phyloP scores from a whole-genome alignment of 2,888 invertebrate species.

The Barypeithes pellucidus region DNA sequence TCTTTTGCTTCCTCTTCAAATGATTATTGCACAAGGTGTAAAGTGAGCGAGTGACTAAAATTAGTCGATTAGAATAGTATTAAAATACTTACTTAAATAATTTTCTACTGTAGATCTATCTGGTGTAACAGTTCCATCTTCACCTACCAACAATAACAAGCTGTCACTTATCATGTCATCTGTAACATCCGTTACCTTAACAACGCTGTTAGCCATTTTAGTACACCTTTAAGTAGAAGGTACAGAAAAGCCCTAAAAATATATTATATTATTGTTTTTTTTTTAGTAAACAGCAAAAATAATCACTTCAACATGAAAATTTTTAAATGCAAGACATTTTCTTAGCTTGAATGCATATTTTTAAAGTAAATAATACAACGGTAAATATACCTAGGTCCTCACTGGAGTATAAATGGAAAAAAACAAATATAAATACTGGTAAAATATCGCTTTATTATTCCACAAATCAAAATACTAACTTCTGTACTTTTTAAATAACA shows the following conservation, averaged over 20 bases:
- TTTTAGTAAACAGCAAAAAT: neutral
- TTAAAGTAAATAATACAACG: no score
- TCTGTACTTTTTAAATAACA: neutral
- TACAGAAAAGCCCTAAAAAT: slow-evolving; percentile 21
- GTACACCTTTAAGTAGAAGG: slow-evolving; percentile 10
- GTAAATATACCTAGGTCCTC: neutral
- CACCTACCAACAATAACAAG: slow-evolving; percentile 88
- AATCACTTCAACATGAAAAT: neutral
- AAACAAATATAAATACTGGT: slow-evolving; percentile 32
- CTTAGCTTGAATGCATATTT: no score
- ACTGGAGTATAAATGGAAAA: slow-evolving; percentile 4
- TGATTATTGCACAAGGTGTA: no score
- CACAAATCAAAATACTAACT: slow-evolving; percentile 5
- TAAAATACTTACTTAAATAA: slow-evolving; percentile 83
- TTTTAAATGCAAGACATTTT: neutral
- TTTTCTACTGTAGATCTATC: slow-evolving; percentile 87
- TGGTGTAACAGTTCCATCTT: slow-evolving; percentile 88
- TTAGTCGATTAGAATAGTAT: no score
- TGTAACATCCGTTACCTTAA: slow-evolving; percentile 69
- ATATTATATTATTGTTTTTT: neutral
- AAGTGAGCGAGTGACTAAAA: neutral
- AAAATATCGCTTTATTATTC: slow-evolving; percentile 24
- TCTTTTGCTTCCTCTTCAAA: no score
- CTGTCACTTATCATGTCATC: slow-evolving; percentile 75
- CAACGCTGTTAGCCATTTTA: slow-evolving; percentile 69